Evolutionary conservation across 2,888 invertebrate species (phyloP).

Genomic region (Cistogaster globosa): DNA sequence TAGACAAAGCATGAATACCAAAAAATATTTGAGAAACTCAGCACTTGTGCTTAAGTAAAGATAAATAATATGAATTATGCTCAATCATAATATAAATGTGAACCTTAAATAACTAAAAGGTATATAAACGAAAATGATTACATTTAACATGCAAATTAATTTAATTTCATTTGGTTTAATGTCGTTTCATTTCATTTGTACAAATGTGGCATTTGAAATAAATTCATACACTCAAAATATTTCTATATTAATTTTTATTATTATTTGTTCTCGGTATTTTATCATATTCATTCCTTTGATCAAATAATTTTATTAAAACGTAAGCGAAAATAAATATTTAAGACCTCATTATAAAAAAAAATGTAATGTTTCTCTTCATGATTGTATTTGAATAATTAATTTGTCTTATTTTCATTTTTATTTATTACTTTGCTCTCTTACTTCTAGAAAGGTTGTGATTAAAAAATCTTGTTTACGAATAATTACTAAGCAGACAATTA

Average conservation of each 20-base stretch:
- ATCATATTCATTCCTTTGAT: neutral
- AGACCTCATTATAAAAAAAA: neutral
- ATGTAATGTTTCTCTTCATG: neutral
- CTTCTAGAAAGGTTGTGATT: too few species aligned
- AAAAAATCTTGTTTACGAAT: too few species aligned
- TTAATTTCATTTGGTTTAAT: slow-evolving; percentile 66
- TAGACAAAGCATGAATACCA: neutral
- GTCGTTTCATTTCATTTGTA: slow-evolving; percentile 39
- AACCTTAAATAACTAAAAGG: neutral
- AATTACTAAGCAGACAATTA: too few species aligned
- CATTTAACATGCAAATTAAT: slow-evolving; percentile 73
- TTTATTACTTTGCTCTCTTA: too few species aligned
- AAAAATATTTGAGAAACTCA: neutral
- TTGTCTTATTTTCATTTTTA: too few species aligned
- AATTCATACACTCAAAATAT: slow-evolving; percentile 28
- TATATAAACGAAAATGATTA: slow-evolving; percentile 48
- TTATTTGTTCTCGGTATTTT: slow-evolving; percentile 11
- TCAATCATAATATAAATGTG: neutral
- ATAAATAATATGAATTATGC: neutral
- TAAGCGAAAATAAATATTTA: slow-evolving; percentile 3
- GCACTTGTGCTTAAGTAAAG: neutral
- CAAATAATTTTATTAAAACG: neutral
- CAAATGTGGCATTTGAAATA: slow-evolving; percentile 24
- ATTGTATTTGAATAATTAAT: neutral
- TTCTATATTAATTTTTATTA: slow-evolving; percentile 49